A percentile compares a stretch with the other conserved stretches of the same genome.
Evolutionary conservation across 2,113 vertebrate genomes (phyloP).

Genomic region (Osmerus mordax): DNA sequence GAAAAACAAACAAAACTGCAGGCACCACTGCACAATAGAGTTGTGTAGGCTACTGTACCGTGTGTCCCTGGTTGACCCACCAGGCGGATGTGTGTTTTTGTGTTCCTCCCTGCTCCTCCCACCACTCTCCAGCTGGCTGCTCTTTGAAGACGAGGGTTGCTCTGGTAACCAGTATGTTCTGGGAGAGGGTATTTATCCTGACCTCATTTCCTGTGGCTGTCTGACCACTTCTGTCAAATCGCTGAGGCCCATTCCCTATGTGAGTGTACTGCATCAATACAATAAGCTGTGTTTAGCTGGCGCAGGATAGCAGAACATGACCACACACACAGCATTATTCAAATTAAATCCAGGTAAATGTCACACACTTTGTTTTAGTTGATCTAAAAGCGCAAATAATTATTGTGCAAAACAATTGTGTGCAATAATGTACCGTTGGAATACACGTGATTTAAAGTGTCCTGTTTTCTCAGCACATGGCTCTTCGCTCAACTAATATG

Average conservation of each 20-base stretch:
- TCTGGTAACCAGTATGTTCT: constrained; percentile 77
- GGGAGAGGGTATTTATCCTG: constrained; percentile 80
- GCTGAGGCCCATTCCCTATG: constrained; percentile 80
- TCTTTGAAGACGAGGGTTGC: constrained; percentile 72
- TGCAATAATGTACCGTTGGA: too few species aligned
- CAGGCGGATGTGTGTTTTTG: not conserved
- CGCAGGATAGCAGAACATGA: not conserved
- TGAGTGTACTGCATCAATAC: constrained; percentile 57
- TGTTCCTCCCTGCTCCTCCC: not conserved
- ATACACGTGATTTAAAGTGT: too few species aligned
- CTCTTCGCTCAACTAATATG: not conserved
- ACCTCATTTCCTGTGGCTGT: constrained; percentile 80
- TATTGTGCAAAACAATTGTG: too few species aligned
- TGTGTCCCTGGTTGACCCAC: not conserved
- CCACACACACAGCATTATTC: not conserved
- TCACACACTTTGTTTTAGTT: too few species aligned
- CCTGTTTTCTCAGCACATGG: not conserved
- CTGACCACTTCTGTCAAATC: constrained; percentile 70
- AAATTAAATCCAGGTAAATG: too few species aligned
- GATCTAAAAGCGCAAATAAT: too few species aligned
- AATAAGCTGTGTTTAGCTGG: not conserved
- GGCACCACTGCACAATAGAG: too few species aligned
- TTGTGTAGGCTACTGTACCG: too few species aligned
- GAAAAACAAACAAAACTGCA: too few species aligned
- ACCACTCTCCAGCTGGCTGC: constrained; percentile 74